A percentile compares a stretch with the other conserved stretches of the same genome.
Evolutionary conservation across 2,797 vertebrate species (phyloP).

Genomic region (Spinus pinus): DNA sequence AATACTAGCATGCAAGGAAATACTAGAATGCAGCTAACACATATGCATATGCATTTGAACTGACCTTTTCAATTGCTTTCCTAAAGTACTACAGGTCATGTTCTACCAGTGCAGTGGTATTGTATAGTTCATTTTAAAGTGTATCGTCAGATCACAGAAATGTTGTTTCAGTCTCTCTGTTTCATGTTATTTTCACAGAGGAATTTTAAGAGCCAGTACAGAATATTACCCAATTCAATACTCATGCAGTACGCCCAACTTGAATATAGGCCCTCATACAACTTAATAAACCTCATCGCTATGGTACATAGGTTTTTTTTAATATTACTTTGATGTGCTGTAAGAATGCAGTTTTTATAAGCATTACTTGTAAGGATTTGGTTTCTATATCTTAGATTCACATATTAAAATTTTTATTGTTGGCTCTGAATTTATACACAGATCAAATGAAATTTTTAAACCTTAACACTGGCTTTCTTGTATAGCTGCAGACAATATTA

Average conservation of each 20-base stretch:
- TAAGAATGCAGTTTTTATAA: background rate
- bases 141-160: background rate
- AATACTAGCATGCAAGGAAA: background rate
- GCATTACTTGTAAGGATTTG: background rate
- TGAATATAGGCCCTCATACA: background rate
- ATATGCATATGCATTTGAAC: background rate
- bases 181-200: background rate
- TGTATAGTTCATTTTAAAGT: background rate
- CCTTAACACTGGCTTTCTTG: background rate
- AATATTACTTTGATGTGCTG: background rate
- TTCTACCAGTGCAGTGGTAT: background rate
- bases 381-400: background rate
- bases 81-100: background rate
- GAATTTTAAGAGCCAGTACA: background rate
- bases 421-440: background rate
- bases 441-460: background rate
- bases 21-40: background rate
- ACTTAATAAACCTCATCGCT: background rate
- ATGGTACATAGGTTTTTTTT: background rate
- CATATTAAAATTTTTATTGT: background rate
- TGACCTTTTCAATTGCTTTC: background rate
- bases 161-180: background rate
- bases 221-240: background rate
- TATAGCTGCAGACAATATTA: background rate
- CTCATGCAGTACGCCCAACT: background rate